A percentile compares a stretch with the other conserved stretches of the same genome.
phyloP scores from a whole-genome alignment of 2,797 vertebrate genomes.

The Fundulus diaphanus region DNA sequence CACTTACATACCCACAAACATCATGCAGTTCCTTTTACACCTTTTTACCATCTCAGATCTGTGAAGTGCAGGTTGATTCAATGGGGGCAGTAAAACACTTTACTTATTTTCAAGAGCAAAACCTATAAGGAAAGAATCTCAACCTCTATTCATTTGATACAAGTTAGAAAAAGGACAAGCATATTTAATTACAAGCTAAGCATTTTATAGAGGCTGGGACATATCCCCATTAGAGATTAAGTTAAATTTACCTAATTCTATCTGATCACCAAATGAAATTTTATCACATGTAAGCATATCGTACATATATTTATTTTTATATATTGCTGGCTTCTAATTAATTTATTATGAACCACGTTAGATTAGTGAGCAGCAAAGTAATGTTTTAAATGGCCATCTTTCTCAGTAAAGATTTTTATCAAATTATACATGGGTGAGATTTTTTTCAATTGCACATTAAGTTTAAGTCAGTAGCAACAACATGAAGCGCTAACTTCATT shows the following conservation, averaged over 20 bases:
- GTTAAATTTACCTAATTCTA: neutral
- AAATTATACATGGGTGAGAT: too few species aligned
- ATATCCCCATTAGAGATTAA: neutral
- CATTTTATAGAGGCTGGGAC: neutral
- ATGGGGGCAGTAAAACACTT: slow-evolving; percentile 59
- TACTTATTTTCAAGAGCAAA: slow-evolving; percentile 41
- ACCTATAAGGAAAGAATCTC: slow-evolving; percentile 29
- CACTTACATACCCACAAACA: slow-evolving; percentile 15
- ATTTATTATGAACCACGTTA: too few species aligned
- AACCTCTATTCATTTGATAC: slow-evolving; percentile 21
- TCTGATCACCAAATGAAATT: neutral
- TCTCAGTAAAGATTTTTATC: too few species aligned
- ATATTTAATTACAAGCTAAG: neutral
- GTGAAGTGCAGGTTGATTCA: slow-evolving; percentile 53
- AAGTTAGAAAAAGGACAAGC: neutral
- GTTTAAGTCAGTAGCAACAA: too few species aligned
- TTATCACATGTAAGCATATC: neutral
- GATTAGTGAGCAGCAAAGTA: too few species aligned
- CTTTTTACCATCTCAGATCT: slow-evolving; percentile 33
- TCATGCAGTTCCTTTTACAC: slow-evolving; percentile 42
- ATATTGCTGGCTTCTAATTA: too few species aligned
- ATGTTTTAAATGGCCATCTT: too few species aligned
- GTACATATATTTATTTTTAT: too few species aligned
- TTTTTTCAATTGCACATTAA: too few species aligned
- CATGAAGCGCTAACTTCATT: too few species aligned